Evolutionary conservation across 2,113 vertebrate genomes (phyloP).

Genomic region (Tricholaema leucomelas): DNA sequence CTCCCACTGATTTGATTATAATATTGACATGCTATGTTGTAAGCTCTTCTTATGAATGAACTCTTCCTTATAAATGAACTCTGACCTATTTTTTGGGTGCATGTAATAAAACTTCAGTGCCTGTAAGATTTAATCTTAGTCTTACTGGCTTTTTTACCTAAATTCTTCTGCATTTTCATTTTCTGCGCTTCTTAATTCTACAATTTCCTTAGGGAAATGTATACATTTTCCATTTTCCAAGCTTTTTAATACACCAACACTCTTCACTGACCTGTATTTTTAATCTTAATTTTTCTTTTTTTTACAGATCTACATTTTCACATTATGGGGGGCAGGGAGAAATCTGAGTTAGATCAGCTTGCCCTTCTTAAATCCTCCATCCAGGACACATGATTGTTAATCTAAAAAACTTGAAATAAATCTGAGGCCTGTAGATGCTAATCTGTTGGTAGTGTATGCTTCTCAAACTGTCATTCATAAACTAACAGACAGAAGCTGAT

Average conservation of each 20-base stretch:
- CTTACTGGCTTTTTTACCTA: neutral
- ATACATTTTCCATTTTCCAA: neutral
- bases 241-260: neutral
- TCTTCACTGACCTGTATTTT: neutral
- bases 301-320: neutral
- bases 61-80: neutral
- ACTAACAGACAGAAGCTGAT: neutral
- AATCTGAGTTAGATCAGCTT: neutral
- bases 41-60: neutral
- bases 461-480: conserved; percentile 9
- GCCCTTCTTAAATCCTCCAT: neutral
- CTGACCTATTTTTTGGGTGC: neutral
- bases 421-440: neutral
- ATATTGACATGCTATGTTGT: neutral
- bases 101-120: neutral
- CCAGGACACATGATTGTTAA: neutral
- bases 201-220: neutral
- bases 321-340: neutral
- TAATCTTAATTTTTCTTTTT: neutral
- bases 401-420: conserved; percentile 18
- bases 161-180: neutral
- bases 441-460: neutral
- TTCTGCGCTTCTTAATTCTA: neutral
- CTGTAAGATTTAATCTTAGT: neutral
- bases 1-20: neutral